Conservation (phyloP, 2,113 vertebrate species). For the Apteryx mantelli region DNA sequence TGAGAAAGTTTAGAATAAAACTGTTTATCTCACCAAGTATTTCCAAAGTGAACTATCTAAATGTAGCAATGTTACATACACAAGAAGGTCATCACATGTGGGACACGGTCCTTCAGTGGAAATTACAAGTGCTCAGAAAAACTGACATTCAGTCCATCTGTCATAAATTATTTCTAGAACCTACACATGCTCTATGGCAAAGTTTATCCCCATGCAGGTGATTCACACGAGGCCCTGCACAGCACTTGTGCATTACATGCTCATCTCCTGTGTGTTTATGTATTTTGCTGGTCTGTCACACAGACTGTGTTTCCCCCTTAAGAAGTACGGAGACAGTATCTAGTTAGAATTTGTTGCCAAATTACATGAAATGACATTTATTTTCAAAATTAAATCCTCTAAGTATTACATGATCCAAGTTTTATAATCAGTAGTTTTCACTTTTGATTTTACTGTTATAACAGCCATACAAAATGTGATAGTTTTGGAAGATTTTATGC, state of each 20-base stretch:
- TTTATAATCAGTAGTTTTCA: neutral
- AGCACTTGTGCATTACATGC: neutral
- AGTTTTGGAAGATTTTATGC: neutral
- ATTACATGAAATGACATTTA: neutral
- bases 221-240: neutral
- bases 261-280: neutral
- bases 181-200: neutral
- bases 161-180: neutral
- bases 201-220: neutral
- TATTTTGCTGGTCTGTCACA: neutral
- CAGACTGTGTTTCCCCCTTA: neutral
- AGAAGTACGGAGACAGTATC: neutral
- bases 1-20: constrained; percentile 34
- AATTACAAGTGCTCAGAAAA: neutral
- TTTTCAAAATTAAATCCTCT: neutral
- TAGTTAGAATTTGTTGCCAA: neutral
- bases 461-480: neutral
- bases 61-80: neutral
- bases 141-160: neutral
- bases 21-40: neutral
- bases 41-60: constrained; percentile 13
- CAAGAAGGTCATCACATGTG: neutral
- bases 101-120: neutral
- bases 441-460: neutral
- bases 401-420: neutral